These are phyloP conservation scores for Tauraco hartlaubi DNA, from an alignment of 2,797 vertebrate species.

Conservation along the genomic window DNA sequence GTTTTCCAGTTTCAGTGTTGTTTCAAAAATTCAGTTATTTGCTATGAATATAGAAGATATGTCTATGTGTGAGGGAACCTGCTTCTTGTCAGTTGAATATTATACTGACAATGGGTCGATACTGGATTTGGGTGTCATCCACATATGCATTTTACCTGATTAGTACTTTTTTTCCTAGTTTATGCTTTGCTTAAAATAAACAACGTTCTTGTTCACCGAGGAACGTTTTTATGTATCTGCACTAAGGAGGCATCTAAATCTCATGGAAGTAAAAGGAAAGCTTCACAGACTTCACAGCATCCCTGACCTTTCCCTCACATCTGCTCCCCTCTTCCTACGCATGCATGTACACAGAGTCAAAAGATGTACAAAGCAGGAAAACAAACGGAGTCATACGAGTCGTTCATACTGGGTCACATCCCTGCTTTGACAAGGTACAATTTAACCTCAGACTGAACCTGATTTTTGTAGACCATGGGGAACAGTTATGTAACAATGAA, in stretches of 20 bases:
- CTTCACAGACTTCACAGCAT: conserved; percentile 15
- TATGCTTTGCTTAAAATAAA: background rate
- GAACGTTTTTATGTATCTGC: background rate
- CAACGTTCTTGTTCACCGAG: background rate
- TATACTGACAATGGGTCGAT: background rate
- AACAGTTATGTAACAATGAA: conserved; percentile 22
- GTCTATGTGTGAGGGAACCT: background rate
- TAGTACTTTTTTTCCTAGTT: background rate
- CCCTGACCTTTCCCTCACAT: conserved; percentile 62
- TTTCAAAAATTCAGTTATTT: background rate
- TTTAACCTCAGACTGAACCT: conserved; percentile 51
- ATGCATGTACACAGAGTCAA: background rate
- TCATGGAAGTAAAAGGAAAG: background rate
- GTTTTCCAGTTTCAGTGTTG: background rate
- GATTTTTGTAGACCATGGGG: background rate
- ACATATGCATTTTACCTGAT: background rate
- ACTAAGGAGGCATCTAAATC: background rate
- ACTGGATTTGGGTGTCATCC: background rate
- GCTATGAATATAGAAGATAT: background rate
- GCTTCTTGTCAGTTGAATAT: background rate
- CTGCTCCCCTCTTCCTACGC: conserved; percentile 22
- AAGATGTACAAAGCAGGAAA: background rate
- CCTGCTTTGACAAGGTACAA: background rate
- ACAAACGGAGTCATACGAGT: background rate
- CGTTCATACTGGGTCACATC: conserved; percentile 11